Base-by-base conservation (phyloP, 2,888 invertebrate species). In the Eumerus sabulonum region DNA sequence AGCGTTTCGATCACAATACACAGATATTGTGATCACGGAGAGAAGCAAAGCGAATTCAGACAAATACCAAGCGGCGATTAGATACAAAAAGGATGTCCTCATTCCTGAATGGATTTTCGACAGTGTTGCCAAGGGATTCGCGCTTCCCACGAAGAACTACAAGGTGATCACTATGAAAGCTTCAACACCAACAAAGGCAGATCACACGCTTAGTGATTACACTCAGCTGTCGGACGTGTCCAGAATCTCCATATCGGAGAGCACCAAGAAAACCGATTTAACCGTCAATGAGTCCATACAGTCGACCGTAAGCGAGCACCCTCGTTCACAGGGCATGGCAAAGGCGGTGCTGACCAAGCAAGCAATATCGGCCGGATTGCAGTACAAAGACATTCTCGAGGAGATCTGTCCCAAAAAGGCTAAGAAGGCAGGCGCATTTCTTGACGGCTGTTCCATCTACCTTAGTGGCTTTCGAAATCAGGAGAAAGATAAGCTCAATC, bases 391-490 rank as follows among this genome's bases (percentile, higher is more conserved):
- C 82, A 86, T 57, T 76, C 57, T 84, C 35, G 82, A 84, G 0
- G 86, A 88, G 63, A 89, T 94, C 45, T 93, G 94, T 83, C 90
- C 94, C 82, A 92, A 91, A 64, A 90, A 91, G 70, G 92, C 93
- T 1, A 94, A 93, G 85, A 92, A 91, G 85, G 93, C 93, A 77
- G 96, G 96, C 36, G 90, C 92, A 72, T 96, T 96, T 86, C 92
- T 98, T 66, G 97, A 98, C 90, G 97, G 97, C 54, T 97, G 96
- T 86, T 94, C 94, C 88, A 90, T 95, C 45, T 94, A 92, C 84
- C 85, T 95, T 38, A 91, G 92, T 82, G 95, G 95, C 5, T 94
- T 94, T 85, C 88, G 88, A n/a, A 76, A 88, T 0, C 90, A 90
- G 42, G 91, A 92, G 71, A 88, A 91, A 12, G 94, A 95, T 81